A percentile compares a stretch with the other conserved stretches of the same genome.
Evolutionary conservation across 2,797 vertebrate genomes (phyloP).

Genomic region (Glyptemys insculpta): DNA sequence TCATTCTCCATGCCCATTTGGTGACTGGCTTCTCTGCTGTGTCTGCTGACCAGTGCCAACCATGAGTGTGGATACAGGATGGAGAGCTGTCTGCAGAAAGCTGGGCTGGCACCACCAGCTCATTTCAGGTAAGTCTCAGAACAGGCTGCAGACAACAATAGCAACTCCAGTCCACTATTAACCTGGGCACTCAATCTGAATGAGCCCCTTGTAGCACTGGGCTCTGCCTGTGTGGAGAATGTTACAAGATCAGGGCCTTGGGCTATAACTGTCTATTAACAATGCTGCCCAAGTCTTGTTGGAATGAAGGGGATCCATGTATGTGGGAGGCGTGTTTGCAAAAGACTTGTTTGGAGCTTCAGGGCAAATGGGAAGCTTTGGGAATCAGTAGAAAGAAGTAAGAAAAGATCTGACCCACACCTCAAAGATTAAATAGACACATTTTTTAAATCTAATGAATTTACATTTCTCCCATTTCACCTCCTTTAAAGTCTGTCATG

Average conservation of each 20-base stretch:
- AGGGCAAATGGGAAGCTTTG: not conserved
- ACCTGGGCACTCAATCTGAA: not conserved
- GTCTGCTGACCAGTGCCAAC: not conserved
- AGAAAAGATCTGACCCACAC: rapidly evolving
- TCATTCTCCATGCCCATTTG: not conserved
- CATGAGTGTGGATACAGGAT: not conserved
- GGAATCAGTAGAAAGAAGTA: not conserved
- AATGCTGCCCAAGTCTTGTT: not conserved
- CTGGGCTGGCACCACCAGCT: not conserved
- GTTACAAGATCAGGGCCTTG: not conserved
- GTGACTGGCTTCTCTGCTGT: not conserved
- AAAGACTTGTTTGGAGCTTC: not conserved
- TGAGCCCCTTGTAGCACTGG: not conserved
- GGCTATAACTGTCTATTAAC: not conserved
- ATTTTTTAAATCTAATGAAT: not conserved
- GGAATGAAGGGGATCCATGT: rapidly evolving
- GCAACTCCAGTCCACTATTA: not conserved
- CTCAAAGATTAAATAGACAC: not conserved
- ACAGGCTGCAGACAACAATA: slow-evolving; percentile 27
- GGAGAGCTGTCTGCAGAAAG: slow-evolving; percentile 16
- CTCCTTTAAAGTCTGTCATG: rapidly evolving
- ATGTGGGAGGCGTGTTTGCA: not conserved
- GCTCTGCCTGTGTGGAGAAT: not conserved
- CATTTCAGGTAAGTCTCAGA: not conserved
- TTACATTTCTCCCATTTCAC: not conserved